A percentile compares a stretch with the other conserved stretches of the same genome.
Evolutionary conservation across 2,113 vertebrate species (phyloP).

Genomic region (Zosterops japonicus): DNA sequence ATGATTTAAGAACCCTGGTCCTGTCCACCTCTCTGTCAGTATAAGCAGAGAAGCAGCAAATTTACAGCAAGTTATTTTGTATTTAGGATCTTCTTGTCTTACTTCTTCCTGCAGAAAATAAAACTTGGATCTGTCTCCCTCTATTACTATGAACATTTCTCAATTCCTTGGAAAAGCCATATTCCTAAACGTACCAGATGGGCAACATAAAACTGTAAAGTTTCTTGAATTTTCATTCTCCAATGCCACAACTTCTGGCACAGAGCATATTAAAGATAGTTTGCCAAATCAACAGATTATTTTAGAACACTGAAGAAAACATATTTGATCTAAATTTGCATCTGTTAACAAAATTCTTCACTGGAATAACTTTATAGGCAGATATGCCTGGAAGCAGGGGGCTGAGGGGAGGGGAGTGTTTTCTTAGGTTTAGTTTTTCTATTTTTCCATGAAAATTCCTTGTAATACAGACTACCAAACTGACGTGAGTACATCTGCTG

Average conservation of each 20-base stretch:
- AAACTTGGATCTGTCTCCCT: neutral
- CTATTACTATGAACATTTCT: neutral
- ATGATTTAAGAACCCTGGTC: neutral
- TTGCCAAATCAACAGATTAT: slow-evolving; percentile 16
- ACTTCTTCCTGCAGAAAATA: neutral
- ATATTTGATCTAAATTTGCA: neutral
- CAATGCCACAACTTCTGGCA: neutral
- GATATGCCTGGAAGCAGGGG: neutral
- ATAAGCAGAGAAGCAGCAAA: neutral
- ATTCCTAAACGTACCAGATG: neutral
- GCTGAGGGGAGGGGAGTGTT: rapidly evolving
- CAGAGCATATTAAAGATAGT: neutral
- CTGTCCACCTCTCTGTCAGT: too few relatives aligned
- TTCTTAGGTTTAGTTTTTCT: neutral
- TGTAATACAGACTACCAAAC: neutral
- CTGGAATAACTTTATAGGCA: neutral
- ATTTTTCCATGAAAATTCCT: neutral
- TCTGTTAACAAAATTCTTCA: neutral
- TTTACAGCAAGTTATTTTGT: neutral
- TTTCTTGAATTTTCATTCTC: neutral
- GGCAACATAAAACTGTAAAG: neutral
- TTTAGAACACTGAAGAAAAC: neutral
- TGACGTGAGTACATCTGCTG: neutral
- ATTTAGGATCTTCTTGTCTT: neutral
- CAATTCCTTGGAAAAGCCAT: neutral